Base-by-base conservation (phyloP, 1,140 invertebrate species). In the Rhysida immarginata region DNA sequence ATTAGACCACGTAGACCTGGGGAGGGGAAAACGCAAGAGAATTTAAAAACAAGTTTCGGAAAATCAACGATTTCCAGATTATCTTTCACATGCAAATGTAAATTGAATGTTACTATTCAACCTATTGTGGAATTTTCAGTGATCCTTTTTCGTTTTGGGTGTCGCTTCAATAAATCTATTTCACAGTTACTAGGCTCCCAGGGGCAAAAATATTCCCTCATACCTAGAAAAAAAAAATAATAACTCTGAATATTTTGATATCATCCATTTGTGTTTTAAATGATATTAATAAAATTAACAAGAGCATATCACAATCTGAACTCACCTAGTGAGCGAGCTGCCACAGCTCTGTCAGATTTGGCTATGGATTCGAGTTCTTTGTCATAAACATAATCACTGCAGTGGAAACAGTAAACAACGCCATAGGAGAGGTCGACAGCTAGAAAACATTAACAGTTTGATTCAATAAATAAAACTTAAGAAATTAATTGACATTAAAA, bases 301-400 rank as follows among this genome's bases (percentile, higher is more conserved):
- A 41, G 35, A 41, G 11, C 35, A 41, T n/a, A 41, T n/a, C n/a
- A 16, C 29, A 35, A 35, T 35, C 16, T 46, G 20, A 45, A 52
- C 43, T 60, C 24, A 62, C 59, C 81, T 51, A 83, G 65, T 26
- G 77, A 77, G 65, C 77, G 80, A 53, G 71, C 70, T 49, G 70
- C 69, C 61, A 74, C 72, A 59, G 75, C 75, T 69, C 77, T 77
- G 73, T 71, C 81, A 65, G 71, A 74, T 68, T 71, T 80, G 21
- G 80, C 80, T 46, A 82, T 72, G 20, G 68, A 63, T 57, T 81
- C 80, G 26, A 80, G 62, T 23, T 78, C 75, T 43, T 77, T 70
- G 68, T 95, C 89, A 71, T 92, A 93, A 42, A 96, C 83, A 69
- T 94, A 95, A 71, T 96, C 92, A 50, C 81, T 77, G 69, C 94